phyloP scores from a whole-genome alignment of 2,888 invertebrate genomes.

The Apodemia mormo region DNA sequence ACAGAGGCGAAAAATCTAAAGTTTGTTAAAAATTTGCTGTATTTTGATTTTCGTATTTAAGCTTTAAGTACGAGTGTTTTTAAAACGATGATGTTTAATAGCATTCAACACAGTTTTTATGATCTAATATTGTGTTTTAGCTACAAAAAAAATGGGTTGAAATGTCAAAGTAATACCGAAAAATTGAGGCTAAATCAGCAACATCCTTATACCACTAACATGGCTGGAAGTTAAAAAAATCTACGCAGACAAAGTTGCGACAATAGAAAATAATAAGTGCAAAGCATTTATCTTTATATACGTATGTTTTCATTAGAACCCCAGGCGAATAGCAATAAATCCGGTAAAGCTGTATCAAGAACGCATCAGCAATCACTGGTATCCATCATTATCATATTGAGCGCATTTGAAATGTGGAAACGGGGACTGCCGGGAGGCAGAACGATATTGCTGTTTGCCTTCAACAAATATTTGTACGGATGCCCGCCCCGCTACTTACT shows the following conservation, averaged over 20 bases:
- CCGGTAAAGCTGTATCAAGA: constrained; percentile 51
- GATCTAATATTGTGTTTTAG: no score
- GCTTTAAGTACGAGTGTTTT: no score
- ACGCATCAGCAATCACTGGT: constrained; percentile 44
- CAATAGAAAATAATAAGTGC: background rate
- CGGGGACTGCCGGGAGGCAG: constrained; percentile 41
- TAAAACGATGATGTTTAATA: no score
- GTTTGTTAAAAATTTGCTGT: no score
- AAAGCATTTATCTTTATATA: constrained; percentile 20
- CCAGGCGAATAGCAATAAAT: constrained; percentile 50
- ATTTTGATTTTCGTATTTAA: no score
- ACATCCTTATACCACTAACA: no score
- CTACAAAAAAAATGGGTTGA: no score
- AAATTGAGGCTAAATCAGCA: no score
- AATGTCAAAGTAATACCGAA: no score
- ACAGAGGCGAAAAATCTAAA: no score
- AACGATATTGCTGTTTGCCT: constrained; percentile 77
- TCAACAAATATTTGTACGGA: constrained; percentile 61
- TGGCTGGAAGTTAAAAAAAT: no score
- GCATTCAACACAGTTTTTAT: no score
- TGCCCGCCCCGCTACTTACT: constrained; percentile 11
- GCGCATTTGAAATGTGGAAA: constrained; percentile 49
- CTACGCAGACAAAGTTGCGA: background rate
- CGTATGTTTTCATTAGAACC: constrained; percentile 32
- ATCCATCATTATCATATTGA: constrained; percentile 73